Evolutionary conservation across 2,888 invertebrate species (phyloP).

Genomic region (Pilophorus perplexus): DNA sequence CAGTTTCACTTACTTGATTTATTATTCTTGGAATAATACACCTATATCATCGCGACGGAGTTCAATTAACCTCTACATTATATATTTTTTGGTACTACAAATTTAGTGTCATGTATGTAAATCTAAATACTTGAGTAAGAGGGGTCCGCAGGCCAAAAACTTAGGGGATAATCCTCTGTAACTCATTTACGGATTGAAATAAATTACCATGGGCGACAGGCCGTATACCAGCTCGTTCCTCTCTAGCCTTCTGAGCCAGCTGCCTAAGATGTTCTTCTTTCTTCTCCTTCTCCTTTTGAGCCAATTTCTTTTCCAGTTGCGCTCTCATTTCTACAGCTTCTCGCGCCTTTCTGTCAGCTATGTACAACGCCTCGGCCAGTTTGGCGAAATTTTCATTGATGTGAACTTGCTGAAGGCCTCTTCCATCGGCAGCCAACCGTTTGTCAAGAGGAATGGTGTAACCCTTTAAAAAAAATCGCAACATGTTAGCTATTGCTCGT

Average conservation of each 20-base stretch:
- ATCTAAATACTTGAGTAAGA: too few species aligned
- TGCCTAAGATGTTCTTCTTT: slow-evolving; percentile 92
- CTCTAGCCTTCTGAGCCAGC: slow-evolving; percentile 92
- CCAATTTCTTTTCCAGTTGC: slow-evolving; percentile 91
- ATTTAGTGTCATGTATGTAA: too few species aligned
- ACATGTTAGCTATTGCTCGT: too few species aligned
- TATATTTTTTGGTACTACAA: too few species aligned
- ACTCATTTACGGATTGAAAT: too few species aligned
- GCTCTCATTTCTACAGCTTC: slow-evolving; percentile 97
- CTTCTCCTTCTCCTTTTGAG: slow-evolving; percentile 97
- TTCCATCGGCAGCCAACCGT: slow-evolving; percentile 94
- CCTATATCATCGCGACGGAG: too few species aligned
- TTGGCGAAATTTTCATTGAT: slow-evolving; percentile 99
- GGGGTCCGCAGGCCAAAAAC: too few species aligned
- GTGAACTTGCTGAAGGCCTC: slow-evolving; percentile 94
- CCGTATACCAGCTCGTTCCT: slow-evolving; percentile 84
- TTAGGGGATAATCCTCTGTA: too few species aligned
- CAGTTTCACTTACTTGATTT: too few species aligned
- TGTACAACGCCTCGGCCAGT: slow-evolving; percentile 94
- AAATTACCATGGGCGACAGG: slow-evolving; percentile 52
- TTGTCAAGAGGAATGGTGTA: slow-evolving; percentile 98
- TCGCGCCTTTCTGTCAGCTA: slow-evolving; percentile 88
- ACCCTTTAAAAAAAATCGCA: slow-evolving; percentile 60
- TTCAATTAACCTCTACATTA: too few species aligned
- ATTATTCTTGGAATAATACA: too few species aligned